These are phyloP conservation scores for Hephaestus fuliginosus DNA, from an alignment of 2,797 vertebrate genomes.

Conservation along the genomic window DNA sequence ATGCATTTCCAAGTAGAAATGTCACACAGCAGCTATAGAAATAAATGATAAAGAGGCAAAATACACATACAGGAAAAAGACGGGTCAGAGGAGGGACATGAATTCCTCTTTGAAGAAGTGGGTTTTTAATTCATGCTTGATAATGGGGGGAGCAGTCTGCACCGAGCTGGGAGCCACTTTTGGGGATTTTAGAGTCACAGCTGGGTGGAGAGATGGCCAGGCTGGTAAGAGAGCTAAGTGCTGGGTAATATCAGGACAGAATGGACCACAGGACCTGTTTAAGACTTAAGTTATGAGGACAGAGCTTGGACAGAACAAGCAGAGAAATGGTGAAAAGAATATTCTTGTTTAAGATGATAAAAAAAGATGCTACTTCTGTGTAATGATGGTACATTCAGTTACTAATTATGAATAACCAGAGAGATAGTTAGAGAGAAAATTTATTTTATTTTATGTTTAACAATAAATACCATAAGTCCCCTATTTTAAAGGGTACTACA, in stretches of 20 bases:
- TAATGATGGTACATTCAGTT: not conserved
- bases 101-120: conserved; percentile 7
- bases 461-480: not conserved
- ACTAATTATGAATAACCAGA: not conserved
- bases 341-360: not conserved
- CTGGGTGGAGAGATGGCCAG: conserved; percentile 27
- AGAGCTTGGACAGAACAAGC: conserved; percentile 27
- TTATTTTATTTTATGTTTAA: not conserved
- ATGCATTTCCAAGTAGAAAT: conserved; percentile 8
- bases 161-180: conserved; percentile 35
- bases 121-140: conserved; percentile 29
- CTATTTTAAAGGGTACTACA: not conserved
- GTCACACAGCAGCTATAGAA: not conserved
- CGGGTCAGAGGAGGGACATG: not conserved
- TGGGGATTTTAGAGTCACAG: conserved; percentile 45
- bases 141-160: conserved; percentile 9
- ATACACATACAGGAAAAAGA: conserved; percentile 1
- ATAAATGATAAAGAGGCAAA: conserved; percentile 24
- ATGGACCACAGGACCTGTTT: conserved; percentile 23
- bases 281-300: conserved; percentile 29
- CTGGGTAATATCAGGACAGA: conserved; percentile 26
- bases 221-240: conserved; percentile 48
- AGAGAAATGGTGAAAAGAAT: not conserved
- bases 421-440: not conserved
- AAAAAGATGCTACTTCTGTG: not conserved